Evolutionary conservation across 2,888 invertebrate species (phyloP), one percentile per base, ranked within the genome.

Genomic region (Cephonodes hylas): DNA sequence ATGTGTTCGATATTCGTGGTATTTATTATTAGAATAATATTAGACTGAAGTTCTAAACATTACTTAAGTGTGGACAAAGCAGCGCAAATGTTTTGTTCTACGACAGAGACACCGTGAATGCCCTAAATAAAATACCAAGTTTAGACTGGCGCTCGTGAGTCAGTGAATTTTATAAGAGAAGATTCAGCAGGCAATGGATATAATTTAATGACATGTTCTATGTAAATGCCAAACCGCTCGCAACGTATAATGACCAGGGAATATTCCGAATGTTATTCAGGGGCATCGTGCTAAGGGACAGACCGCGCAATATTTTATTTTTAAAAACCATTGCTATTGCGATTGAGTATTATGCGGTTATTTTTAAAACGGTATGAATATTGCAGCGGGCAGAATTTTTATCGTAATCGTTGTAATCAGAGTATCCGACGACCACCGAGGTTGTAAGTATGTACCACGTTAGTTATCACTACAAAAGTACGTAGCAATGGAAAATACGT

Each of bases 341-440:
- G 75, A 82, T 79, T 72, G 76, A 77, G 74, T 82, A 82, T 85
- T 82, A 81, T 76, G 75, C 66, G 74, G 79, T 79, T 86, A 84
- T 84, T 84, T 86, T 84, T 80, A 78, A 67, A 73, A 70, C 71
- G 71, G 72, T 71, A 81, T 82, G 80, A 83, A 83, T 82, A 80
- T 74, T 78, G 84, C 82, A 82, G 79, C 72, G 67, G 71, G 69
- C 68, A 64, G 71, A 73, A 77, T 83, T 85, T 84, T 85, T 85
- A 85, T 84, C 77, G 78, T 85, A 84, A 86, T 86, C 79, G 81
- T 64, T 67, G 80, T 77, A 83, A 84, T 83, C 79, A 80, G 75
- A 76, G 75, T 71, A 68, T 66, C 70, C 66, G 70, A 63, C 72
- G 81, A 82, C 86, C 86, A 84, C 84, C 84, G 72, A 70, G 71